phyloP scores from a whole-genome alignment of 2,888 invertebrate species.

The Argyra leucocephala region DNA sequence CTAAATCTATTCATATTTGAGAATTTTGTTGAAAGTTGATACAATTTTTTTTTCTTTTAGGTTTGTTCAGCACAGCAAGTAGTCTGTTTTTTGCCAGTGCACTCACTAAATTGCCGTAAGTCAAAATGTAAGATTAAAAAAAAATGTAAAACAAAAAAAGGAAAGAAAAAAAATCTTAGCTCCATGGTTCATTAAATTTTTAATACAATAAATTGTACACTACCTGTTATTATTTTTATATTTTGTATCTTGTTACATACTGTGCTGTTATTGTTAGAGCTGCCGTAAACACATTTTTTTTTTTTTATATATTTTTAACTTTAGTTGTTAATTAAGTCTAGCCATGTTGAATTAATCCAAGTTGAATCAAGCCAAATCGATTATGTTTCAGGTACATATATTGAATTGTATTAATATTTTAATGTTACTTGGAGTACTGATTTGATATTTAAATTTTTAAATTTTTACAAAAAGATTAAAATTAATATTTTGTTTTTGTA shows the following conservation, averaged over 20 bases:
- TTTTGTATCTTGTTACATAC: not conserved
- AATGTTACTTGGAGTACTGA: too few relatives aligned
- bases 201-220: not conserved
- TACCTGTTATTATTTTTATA: too few relatives aligned
- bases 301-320: not conserved
- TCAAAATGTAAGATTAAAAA: not conserved
- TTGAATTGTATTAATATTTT: too few relatives aligned
- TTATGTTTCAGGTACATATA: too few relatives aligned
- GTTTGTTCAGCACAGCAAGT: not conserved
- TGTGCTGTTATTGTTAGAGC: not conserved
- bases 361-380: not conserved
- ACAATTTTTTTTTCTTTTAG: too few relatives aligned
- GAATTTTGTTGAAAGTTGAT: too few relatives aligned
- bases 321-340: not conserved
- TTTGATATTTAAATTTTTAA: too few relatives aligned
- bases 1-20: too few relatives aligned
- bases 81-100: not conserved
- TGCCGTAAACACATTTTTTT: not conserved
- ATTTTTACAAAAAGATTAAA: too few relatives aligned
- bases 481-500: too few relatives aligned
- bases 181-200: not conserved
- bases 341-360: too few relatives aligned
- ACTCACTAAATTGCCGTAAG: not conserved
- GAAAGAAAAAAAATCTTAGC: not conserved
- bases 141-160: not conserved